Evolutionary conservation across 1,140 invertebrate genomes (phyloP).

Genomic region (Drosophila santomea): DNA sequence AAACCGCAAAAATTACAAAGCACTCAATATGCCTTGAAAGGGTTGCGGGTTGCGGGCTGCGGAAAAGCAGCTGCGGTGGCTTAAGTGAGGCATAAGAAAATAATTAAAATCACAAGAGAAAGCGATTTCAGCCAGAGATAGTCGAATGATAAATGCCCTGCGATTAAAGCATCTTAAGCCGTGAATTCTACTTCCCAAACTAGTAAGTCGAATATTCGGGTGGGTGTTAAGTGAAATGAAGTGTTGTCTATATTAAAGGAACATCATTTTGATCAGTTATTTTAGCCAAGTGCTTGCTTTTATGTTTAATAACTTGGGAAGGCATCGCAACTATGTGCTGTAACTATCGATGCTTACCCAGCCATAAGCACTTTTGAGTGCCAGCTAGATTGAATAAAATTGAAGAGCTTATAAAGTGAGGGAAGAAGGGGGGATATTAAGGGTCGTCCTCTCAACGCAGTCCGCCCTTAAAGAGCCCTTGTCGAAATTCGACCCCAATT

Average conservation of each 20-base stretch:
- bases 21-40: conserved; percentile 47
- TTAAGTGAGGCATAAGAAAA: conserved; percentile 75
- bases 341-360: too few relatives aligned
- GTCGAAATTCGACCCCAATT: conserved; percentile 23
- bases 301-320: neutral
- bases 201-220: neutral
- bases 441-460: neutral
- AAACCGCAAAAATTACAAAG: conserved; percentile 77
- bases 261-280: too few relatives aligned
- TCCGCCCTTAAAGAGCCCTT: neutral
- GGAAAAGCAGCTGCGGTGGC: conserved; percentile 21
- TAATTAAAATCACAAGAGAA: conserved; percentile 73
- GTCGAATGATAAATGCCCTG: conserved; percentile 53
- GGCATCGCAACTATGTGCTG: too few relatives aligned
- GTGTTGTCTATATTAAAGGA: too few relatives aligned
- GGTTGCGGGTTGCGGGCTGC: conserved; percentile 11
- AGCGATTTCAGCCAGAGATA: conserved; percentile 16
- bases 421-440: neutral
- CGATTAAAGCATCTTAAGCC: conserved; percentile 5
- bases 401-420: neutral
- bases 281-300: too few relatives aligned
- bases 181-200: neutral
- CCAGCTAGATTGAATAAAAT: conserved; percentile 5
- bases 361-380: neutral
- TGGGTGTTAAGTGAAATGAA: neutral